Base-by-base conservation (phyloP, 2,113 vertebrate genomes). In the Nettapus auritus region DNA sequence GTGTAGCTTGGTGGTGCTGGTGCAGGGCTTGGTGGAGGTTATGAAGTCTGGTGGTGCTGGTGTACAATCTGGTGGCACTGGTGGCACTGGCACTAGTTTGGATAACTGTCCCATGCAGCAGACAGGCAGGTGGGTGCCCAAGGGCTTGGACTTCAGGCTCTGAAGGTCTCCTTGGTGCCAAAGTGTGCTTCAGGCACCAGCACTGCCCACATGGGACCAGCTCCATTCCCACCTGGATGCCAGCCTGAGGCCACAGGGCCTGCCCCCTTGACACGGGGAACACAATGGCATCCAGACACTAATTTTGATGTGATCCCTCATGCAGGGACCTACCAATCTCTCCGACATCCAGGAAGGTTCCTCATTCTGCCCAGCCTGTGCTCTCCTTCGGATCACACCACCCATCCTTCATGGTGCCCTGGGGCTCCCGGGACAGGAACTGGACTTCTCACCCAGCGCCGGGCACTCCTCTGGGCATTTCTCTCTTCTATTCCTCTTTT, bases 401-500 rank as follows among this genome's bases (percentile, higher is more conserved):
- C 14, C 22, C 46, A 8, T 26, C 38, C 73, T 77, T 36, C 1
- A 22, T 11, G 5, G 9, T 48, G 46, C 46, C 59, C 36, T 31
- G 5, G 33, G 21, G 55, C 86, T 75, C 73, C n/a, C 0, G 1
- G 82, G 60, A n/a, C 74, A 97, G 96, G 96, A 97, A 97, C 53
- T 0, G 77, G 91, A 74, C 77, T 0, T 1, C 70, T 67, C 1
- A 0, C 67, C 38, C 23, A 1, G 60, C 17, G 0, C 81, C 1
- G 9, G 57, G 75, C 53, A 22, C 70, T 80, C 31, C 78, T 75
- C 28, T 0, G 19, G 31, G 33, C n/a, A 9, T 12, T 82, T 46
- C 82, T 73, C 25, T 66, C 46, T 62, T 33, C 3, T 69, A n/a
- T 18, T 56, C 12, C 55, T 71, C 74, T 67, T 59, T 52, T 42